A percentile compares a stretch with the other conserved stretches of the same genome.
Evolutionary conservation across 2,113 vertebrate species (phyloP).

Genomic region (Rhea americana): DNA sequence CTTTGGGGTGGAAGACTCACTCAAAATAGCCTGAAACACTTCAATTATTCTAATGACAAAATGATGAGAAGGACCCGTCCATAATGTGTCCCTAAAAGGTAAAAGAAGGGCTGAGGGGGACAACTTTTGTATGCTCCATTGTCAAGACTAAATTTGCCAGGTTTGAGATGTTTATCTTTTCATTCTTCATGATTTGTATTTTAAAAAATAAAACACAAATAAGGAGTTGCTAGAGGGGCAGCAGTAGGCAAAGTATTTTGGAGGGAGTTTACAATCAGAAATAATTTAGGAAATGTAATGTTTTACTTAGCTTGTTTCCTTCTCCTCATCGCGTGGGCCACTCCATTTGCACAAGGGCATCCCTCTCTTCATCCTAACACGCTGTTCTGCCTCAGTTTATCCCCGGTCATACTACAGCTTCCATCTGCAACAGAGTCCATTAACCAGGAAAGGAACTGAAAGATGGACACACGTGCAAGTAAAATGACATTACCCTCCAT

Average conservation of each 20-base stretch:
- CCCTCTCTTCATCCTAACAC: rapidly evolving
- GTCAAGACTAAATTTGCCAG: neutral
- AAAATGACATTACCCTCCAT: neutral
- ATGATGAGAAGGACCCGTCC: neutral
- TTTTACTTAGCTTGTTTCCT: neutral
- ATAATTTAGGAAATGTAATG: neutral
- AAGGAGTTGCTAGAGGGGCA: neutral
- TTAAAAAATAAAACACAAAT: neutral
- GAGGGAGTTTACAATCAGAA: neutral
- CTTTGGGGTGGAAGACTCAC: neutral
- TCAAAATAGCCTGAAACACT: neutral
- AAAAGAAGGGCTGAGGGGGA: neutral
- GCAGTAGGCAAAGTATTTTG: neutral
- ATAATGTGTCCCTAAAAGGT: neutral
- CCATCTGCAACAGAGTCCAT: neutral
- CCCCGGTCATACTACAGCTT: neutral
- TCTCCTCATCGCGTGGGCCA: neutral
- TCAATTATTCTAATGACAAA: neutral
- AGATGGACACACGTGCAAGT: neutral
- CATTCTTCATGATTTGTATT: neutral
- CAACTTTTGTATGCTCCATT: neutral
- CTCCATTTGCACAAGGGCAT: neutral
- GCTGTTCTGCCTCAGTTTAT: neutral
- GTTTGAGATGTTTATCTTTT: neutral
- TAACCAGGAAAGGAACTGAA: neutral